Conservation (phyloP, 2,888 invertebrate species). For the Troglohyphantes excavatus region DNA sequence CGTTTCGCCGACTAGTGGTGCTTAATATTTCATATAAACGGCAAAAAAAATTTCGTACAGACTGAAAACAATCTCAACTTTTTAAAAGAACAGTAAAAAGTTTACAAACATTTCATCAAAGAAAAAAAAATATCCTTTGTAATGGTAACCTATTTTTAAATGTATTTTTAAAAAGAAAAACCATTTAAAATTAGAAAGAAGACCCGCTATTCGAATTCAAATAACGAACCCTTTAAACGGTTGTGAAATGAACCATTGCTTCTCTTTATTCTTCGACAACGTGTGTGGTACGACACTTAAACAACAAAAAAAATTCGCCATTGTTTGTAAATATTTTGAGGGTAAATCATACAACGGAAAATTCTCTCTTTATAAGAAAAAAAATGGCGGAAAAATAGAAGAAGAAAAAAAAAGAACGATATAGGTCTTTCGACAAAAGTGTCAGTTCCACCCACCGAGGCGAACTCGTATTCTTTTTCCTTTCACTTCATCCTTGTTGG, state of each 20-base stretch:
- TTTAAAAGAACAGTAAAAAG: too few species aligned
- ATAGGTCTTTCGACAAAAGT: slow-evolving; percentile 65
- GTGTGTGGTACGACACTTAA: slow-evolving; percentile 42
- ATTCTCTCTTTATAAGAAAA: slow-evolving; percentile 9
- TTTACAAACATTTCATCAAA: too few species aligned
- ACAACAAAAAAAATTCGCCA: slow-evolving; percentile 1
- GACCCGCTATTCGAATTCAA: background rate
- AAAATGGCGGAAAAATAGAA: slow-evolving; percentile 10
- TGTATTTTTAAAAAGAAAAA: background rate
- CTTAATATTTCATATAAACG: too few species aligned
- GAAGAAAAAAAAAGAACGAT: slow-evolving; percentile 35
- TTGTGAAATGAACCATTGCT: background rate
- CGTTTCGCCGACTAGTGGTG: too few species aligned
- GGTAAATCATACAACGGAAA: slow-evolving; percentile 1
- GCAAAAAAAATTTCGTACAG: too few species aligned
- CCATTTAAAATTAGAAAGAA: background rate
- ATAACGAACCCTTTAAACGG: background rate
- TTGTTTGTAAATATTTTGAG: slow-evolving; percentile 54
- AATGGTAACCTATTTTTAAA: background rate
- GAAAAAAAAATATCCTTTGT: too few species aligned
- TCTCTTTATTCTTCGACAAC: background rate
- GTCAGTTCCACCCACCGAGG: slow-evolving; percentile 66
- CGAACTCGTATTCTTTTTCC: slow-evolving; percentile 33
- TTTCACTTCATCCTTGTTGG: slow-evolving; percentile 37
- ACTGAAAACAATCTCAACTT: too few species aligned